A percentile compares a stretch with the other conserved stretches of the same genome.
These are phyloP conservation scores for Odontophorus gujanensis DNA, from an alignment of 2,113 vertebrate species.

Conservation along the genomic window DNA sequence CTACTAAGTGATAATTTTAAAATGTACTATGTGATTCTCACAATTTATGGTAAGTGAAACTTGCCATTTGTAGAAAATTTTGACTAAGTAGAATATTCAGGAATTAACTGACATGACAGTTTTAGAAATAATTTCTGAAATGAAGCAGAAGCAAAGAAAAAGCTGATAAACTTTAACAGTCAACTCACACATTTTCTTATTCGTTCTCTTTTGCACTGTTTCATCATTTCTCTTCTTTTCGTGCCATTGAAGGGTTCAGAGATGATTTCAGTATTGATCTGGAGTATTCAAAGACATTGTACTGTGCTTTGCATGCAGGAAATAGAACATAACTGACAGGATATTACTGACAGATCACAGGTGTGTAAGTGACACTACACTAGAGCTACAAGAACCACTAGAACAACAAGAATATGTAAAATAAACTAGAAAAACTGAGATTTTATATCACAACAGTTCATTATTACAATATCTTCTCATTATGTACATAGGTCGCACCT, in stretches of 20 bases:
- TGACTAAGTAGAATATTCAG: too few relatives aligned
- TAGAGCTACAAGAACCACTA: background rate
- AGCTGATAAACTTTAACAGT: background rate
- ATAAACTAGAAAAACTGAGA: background rate
- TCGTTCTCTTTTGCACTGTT: background rate
- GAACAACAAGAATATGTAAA: background rate
- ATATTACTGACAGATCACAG: background rate
- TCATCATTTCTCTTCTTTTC: background rate
- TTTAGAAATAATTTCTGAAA: background rate
- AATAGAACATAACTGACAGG: background rate
- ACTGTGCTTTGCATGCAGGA: background rate
- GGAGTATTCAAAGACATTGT: background rate
- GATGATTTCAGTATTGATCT: background rate
- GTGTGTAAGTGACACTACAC: background rate
- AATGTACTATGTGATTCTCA: background rate
- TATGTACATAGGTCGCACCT: too few relatives aligned
- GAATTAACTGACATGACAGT: too few relatives aligned
- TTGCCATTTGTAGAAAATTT: too few relatives aligned
- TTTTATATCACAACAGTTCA: background rate
- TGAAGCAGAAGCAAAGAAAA: background rate
- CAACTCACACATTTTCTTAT: background rate
- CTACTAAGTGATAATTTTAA: background rate
- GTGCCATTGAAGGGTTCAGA: background rate
- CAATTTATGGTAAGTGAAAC: too few relatives aligned
- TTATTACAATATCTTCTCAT: background rate